Evolutionary conservation across 2,888 invertebrate species (phyloP), one percentile per base, ranked within the genome.

Genomic region (Podotricha telesiphe): DNA sequence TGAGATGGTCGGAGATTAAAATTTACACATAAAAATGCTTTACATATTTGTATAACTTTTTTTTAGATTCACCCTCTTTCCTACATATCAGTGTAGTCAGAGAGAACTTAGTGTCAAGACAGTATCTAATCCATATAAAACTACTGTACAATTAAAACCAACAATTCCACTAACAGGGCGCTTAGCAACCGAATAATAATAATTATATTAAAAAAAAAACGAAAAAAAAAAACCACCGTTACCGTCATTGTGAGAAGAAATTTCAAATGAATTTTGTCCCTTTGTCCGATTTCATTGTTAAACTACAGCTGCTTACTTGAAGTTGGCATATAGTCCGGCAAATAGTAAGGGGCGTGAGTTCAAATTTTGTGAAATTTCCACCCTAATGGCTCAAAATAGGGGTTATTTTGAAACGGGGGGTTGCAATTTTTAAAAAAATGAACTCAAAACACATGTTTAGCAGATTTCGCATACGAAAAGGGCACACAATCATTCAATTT

Each of bases 221-320:
- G 17, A 67, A 65, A 71, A 68, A 61, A 64, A 68, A 65, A 42
- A 65, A 69, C 69, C 67, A 73, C 72, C 72, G 73, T 73, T 73
- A 73, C 69, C 34, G 59, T 28, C 53, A 65, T 79, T 77, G 75
- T 74, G 74, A 40, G 20, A 67, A 42, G 28, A 68, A 40, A 50
- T 50, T 47, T 53, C 53, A 53, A 53, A 55, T 13, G 50, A 61
- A 61, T 34, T 61, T 37, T 50, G 37, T 63, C 64, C 68, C 68
- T 73, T 68, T 73, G 63, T 55, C 50, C 66, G 50, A 62, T 65
- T 61, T 63, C 76, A 79, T 77, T 77, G 80, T 75, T 71, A 42
- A 47, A 59, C 19, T 64, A 71, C 74, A 73, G 74, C 74, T 74
- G 74, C 68, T 37, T 42, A 22, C 22, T 37, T 61, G 20, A 50